Evolutionary conservation across 2,888 invertebrate genomes (phyloP), one percentile per base, ranked within the genome.

Genomic region (Steinernema scapterisci): DNA sequence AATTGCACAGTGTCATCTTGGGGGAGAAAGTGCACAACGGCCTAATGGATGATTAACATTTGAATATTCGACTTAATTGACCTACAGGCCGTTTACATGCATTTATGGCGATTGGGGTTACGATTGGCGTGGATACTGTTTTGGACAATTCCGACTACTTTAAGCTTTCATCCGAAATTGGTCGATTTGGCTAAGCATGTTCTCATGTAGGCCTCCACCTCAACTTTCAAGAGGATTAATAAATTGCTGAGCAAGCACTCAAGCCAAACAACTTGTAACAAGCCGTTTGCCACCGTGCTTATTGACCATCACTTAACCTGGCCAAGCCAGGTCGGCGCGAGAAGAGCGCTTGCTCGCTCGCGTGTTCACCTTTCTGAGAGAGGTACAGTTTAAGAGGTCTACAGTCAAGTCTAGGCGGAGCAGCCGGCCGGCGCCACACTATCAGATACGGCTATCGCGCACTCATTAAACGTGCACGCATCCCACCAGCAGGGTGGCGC

Each of bases 381-480:
- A 54, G 7, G 31, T 13, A 31, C 31, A 31, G 63, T 63, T 63
- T 31, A n/a, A n/a, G n/a, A n/a, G n/a, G n/a, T n/a, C n/a, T n/a
- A n/a, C n/a, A 38, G 5, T 52, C 52, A 52, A 19, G 21, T 52
- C 52, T 21, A 52, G 52, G 52, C 52, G 52, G 52, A 52, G 52
- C 52, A 52, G 52, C 52, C n/a, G 63, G 63, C 27, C 63, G 63
- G 63, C 63, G 63, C 63, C 63, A 25, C 63, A 63, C 63, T 31
- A 63, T 63, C 63, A 63, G 63, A 63, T 63, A 63, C 63, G 63
- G 63, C 63, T 63, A 31, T 63, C 63, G 63, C 63, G 63, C 63
- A 63, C 63, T 63, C 63, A 63, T 63, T 63, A 63, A 63, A 63
- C 63, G 63, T 63, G 63, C 63, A 63, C 63, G 63, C 63, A 63